Conservation (phyloP, 2,113 vertebrate genomes). For the Sinocyclocheilus anophthalmus region DNA sequence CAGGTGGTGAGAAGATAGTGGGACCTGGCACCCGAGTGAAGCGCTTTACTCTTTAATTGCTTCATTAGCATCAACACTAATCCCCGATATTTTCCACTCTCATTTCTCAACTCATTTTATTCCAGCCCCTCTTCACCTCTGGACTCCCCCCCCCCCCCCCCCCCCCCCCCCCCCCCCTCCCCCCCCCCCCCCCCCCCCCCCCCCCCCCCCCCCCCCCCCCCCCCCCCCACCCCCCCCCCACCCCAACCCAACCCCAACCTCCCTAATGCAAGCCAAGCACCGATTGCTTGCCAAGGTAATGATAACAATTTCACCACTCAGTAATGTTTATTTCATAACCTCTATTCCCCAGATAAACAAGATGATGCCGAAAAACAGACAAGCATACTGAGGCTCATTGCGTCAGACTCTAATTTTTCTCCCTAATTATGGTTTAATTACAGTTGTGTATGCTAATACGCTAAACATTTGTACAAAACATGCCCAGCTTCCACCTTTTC, state of each 20-base stretch:
- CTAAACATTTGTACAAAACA: conserved; percentile 80
- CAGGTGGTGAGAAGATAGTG: conserved; percentile 80
- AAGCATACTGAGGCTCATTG: conserved; percentile 69
- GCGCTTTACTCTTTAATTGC: conserved; percentile 93
- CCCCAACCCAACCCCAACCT: conserved; percentile 57
- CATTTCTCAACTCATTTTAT: conserved; percentile 82
- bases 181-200: not conserved
- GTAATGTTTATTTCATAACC: conserved; percentile 70
- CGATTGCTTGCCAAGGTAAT: conserved; percentile 81
- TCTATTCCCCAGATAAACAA: conserved; percentile 73
- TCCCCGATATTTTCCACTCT: conserved; percentile 85
- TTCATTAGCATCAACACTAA: conserved; percentile 89
- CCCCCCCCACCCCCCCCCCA: not conserved
- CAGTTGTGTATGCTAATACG: conserved; percentile 78
- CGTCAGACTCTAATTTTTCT: conserved; percentile 75
- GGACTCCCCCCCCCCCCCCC: not conserved
- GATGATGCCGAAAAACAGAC: conserved; percentile 73
- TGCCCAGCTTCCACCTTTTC: conserved; percentile 71
- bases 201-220: not conserved
- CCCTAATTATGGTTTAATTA: conserved; percentile 80
- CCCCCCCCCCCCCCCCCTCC: not conserved
- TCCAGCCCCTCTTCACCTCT: conserved; percentile 49
- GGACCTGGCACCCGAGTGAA: conserved; percentile 90
- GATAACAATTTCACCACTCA: conserved; percentile 79
- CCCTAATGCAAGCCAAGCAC: conserved; percentile 67